Conservation (phyloP, 2,113 vertebrate genomes). For the Cyprinodon variegatus region DNA sequence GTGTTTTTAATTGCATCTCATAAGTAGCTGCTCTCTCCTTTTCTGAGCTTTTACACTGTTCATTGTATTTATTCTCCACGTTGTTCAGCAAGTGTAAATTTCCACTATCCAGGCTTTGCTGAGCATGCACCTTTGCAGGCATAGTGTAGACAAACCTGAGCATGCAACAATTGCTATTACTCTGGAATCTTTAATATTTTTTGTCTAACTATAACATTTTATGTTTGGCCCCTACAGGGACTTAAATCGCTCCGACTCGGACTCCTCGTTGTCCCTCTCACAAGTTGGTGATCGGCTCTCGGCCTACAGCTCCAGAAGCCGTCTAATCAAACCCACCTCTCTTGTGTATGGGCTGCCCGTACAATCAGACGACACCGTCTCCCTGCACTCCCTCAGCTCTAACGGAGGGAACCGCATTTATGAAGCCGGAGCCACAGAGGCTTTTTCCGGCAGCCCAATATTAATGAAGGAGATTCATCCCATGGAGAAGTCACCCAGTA, state of each 20-base stretch:
- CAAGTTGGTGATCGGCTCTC: slow-evolving; percentile 86
- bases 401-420: slow-evolving; percentile 82
- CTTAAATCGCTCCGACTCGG: slow-evolving; percentile 92
- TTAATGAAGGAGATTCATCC: slow-evolving; percentile 84
- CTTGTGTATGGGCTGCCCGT: slow-evolving; percentile 71
- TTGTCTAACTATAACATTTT: slow-evolving; percentile 21
- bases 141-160: slow-evolving; percentile 39
- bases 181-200: neutral
- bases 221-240: slow-evolving; percentile 77
- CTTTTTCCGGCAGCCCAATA: slow-evolving; percentile 83
- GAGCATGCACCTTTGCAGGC: slow-evolving; percentile 41
- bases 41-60: slow-evolving; percentile 15
- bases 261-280: slow-evolving; percentile 92
- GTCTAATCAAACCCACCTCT: slow-evolving; percentile 83
- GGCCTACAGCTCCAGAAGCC: slow-evolving; percentile 78
- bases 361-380: slow-evolving; percentile 77
- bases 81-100: slow-evolving; percentile 62
- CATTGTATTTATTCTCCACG: slow-evolving; percentile 39
- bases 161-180: slow-evolving; percentile 45
- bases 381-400: slow-evolving; percentile 71
- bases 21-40: slow-evolving; percentile 5
- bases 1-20: neutral
- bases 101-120: slow-evolving; percentile 48
- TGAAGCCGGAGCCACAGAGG: slow-evolving; percentile 77
- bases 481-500: slow-evolving; percentile 86